These are phyloP conservation scores for Amphiura filiformis DNA, from an alignment of 35 echinoderm and acorn worm species.

Conservation along the genomic window DNA sequence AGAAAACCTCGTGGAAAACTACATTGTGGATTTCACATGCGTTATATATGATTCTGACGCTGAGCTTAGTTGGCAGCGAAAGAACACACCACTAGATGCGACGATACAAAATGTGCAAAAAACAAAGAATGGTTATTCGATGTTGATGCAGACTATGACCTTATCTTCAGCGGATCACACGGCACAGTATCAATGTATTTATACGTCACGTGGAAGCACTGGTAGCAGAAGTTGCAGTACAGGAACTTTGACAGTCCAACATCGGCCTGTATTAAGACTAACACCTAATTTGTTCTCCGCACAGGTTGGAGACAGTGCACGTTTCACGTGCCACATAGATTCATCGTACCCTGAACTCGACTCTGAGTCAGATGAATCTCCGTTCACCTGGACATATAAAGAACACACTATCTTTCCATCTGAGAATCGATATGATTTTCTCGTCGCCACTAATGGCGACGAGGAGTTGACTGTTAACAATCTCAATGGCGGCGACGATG, in stretches of 20 bases:
- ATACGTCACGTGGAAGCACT: not conserved
- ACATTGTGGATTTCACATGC: conserved; percentile 63
- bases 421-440: conserved; percentile 21
- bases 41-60: not conserved
- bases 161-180: conserved; percentile 29
- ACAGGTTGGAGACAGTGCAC: conserved; percentile 16
- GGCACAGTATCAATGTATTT: conserved; percentile 38
- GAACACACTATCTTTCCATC: not conserved
- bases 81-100: not conserved
- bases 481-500: conserved; percentile 21
- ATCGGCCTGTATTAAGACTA: conserved; percentile 27
- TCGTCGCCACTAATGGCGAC: not conserved
- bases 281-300: conserved; percentile 17
- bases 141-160: conserved; percentile 40
- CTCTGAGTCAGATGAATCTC: too few relatives aligned
- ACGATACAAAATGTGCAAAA: not conserved
- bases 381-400: conserved; percentile 32
- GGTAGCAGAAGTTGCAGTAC: conserved; percentile 33
- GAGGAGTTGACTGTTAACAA: conserved; percentile 5
- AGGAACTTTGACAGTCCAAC: conserved; percentile 32
- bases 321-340: conserved; percentile 29
- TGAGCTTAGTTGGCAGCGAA: conserved; percentile 5
- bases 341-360: conserved; percentile 48
- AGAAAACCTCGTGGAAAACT: conserved; percentile 29
- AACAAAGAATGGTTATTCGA: conserved; percentile 19